Evolutionary conservation across 1,140 invertebrate genomes (phyloP), one percentile per base, ranked within the genome.

Genomic region (Temnothorax curvispinosus): DNA sequence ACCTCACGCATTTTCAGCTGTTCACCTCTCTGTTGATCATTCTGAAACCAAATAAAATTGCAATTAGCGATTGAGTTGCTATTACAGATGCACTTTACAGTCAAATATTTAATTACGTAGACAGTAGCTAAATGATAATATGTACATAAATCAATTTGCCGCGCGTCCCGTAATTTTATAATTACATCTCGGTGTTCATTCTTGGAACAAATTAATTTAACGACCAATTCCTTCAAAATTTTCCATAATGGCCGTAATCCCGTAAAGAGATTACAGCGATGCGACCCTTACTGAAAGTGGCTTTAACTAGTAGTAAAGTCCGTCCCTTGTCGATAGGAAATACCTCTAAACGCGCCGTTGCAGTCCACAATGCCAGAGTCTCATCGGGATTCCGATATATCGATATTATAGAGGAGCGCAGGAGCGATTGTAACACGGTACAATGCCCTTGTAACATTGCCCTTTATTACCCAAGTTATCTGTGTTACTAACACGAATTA

Each of bases 251-350:
- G n/a, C 38, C 32, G 41, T 84, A 84, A 84, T 84, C 44, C 80
- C 8, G 41, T 84, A 84, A 84, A 50, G 44, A 84, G 56, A 67
- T 82, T 72, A 74, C 54, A 18, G 69, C 67, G 75, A 84, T 75
- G 80, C 80, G 80, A 75, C 41, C 44, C 54, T 84, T 60, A 38
- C 80, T 75, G 69, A 60, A 84, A 84, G 80, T 84, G 69, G 54
- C 80, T 75, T 84, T 84, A 84, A 84, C 80, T 75, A 84, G 69
- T 84, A 54, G 52, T 84, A 84, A 84, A 84, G 80, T 84, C 69
- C 80, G 41, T 82, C 67, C 67, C 80, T 72, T 50, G 80, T 82
- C 80, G 67, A 72, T 38, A 58, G 80, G 54, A 82, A 82, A 84
- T 84, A 84, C 27, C 80, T 84, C 69, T 84, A 74, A 84, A 69